Evolutionary conservation across 2,113 vertebrate genomes (phyloP).

Genomic region (Chauna torquata): DNA sequence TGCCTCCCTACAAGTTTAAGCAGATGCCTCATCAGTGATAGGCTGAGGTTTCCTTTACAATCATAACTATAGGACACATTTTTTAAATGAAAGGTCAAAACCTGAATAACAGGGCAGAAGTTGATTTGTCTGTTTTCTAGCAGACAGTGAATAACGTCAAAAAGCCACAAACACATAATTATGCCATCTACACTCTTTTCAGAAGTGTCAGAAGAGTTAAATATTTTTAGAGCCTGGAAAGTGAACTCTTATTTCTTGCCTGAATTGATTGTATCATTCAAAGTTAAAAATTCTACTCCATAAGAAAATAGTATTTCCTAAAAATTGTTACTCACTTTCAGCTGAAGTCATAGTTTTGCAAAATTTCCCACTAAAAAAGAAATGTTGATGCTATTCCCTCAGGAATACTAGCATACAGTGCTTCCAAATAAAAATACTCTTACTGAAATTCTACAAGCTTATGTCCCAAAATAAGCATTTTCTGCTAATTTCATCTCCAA

Average conservation of each 20-base stretch:
- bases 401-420: fast-evolving
- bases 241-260: background rate
- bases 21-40: background rate
- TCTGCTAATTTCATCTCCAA: background rate
- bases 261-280: background rate
- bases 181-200: background rate
- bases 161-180: background rate
- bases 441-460: background rate
- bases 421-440: background rate
- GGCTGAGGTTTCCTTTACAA: background rate
- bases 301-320: background rate
- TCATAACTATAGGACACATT: background rate
- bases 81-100: background rate
- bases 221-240: background rate
- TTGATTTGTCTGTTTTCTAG: background rate
- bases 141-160: background rate
- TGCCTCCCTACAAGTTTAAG: background rate
- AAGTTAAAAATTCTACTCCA: background rate
- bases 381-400: background rate
- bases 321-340: background rate
- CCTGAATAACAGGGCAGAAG: background rate
- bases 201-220: background rate
- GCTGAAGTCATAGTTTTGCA: background rate
- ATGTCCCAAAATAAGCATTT: background rate
- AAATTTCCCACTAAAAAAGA: background rate